Conservation (phyloP, 2,888 invertebrate genomes). For the Pammene fasciana region DNA sequence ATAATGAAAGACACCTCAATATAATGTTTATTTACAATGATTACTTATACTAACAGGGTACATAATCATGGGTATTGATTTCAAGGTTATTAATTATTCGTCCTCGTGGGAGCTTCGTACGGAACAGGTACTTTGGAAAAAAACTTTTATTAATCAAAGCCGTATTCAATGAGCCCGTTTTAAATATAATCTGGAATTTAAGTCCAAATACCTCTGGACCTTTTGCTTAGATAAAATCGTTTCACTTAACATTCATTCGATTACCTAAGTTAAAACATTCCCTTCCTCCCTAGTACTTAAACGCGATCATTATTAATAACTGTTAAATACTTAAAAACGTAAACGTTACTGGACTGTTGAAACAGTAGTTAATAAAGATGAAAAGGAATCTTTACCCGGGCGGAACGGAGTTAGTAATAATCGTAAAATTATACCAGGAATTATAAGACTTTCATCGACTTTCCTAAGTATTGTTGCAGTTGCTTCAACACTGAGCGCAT, state of each 20-base stretch:
- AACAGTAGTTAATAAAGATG: slow-evolving; percentile 31
- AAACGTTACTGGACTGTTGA: slow-evolving; percentile 22
- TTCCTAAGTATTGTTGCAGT: not conserved
- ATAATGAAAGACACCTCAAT: too few species aligned
- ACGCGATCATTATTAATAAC: slow-evolving; percentile 27
- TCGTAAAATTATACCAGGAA: slow-evolving; percentile 30
- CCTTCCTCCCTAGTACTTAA: not conserved
- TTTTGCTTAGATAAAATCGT: slow-evolving; percentile 6
- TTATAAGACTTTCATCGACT: slow-evolving; percentile 31
- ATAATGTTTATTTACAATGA: too few species aligned
- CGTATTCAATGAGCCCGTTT: not conserved
- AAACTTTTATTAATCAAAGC: too few species aligned
- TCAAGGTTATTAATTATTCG: too few species aligned
- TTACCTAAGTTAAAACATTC: slow-evolving; percentile 5
- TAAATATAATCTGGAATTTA: not conserved
- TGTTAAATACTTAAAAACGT: slow-evolving; percentile 26
- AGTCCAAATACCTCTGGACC: not conserved
- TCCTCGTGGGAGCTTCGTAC: too few species aligned
- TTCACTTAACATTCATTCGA: slow-evolving; percentile 13
- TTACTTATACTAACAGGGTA: too few species aligned
- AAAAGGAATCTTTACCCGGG: slow-evolving; percentile 23
- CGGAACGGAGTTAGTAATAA: slow-evolving; percentile 21
- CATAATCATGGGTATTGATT: too few species aligned
- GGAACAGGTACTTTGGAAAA: too few species aligned
- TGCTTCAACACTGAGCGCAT: not conserved